These are phyloP conservation scores for Hoplias malabaricus DNA, from an alignment of 2,113 vertebrate species.

Conservation along the genomic window DNA sequence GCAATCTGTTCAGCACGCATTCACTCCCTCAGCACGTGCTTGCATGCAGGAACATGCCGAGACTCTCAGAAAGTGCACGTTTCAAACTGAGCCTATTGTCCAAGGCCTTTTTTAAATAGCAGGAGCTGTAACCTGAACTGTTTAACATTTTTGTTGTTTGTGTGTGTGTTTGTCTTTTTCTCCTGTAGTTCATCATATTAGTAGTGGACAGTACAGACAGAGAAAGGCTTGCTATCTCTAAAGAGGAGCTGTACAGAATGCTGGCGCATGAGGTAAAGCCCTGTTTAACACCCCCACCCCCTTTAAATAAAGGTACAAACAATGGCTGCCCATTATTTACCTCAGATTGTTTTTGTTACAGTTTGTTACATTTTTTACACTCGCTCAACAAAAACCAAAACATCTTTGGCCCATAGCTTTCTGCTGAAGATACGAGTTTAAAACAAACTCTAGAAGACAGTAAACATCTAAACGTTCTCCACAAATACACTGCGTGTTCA, in stretches of 20 bases:
- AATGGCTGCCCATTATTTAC: not conserved
- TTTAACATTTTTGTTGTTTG: not conserved
- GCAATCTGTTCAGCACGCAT: not conserved
- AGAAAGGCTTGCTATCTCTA: conserved; percentile 95
- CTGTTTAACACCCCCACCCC: not conserved
- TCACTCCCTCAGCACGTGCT: not conserved
- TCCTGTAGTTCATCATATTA: conserved; percentile 90
- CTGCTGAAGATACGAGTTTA: no score
- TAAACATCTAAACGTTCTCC: no score
- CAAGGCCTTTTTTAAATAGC: not conserved
- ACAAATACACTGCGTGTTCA: no score
- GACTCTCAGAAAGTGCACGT: not conserved
- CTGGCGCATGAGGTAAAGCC: conserved; percentile 90
- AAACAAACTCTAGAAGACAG: no score
- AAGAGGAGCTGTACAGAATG: conserved; percentile 98
- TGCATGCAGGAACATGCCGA: conserved; percentile 5
- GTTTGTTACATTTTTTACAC: not conserved
- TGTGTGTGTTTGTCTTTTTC: not conserved
- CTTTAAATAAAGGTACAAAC: conserved; percentile 6
- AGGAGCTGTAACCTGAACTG: conserved; percentile 8
- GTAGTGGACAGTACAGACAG: conserved; percentile 98
- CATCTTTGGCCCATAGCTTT: no score
- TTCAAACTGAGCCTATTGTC: conserved; percentile 1
- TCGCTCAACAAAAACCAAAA: no score
- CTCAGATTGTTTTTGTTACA: not conserved